Conservation (phyloP, 2,888 invertebrate species). For the Xestia sexstrigata region DNA sequence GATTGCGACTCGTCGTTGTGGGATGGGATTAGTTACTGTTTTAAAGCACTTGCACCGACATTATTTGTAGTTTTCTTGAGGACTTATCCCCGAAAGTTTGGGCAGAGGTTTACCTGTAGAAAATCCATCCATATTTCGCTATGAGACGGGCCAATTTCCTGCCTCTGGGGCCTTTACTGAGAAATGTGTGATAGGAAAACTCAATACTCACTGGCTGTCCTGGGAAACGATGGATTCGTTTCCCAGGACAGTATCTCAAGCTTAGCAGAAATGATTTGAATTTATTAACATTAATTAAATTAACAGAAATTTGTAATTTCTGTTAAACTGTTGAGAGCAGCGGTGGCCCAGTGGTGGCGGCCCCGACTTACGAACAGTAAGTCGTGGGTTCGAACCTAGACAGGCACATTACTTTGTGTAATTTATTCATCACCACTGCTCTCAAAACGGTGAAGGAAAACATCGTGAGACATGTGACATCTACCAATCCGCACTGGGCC, state of each 20-base stretch:
- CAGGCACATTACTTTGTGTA: too few species aligned
- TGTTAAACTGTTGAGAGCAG: too few species aligned
- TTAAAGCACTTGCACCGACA: background rate
- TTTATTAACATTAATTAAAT: too few species aligned
- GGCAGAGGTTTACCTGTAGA: background rate
- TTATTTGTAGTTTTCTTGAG: background rate
- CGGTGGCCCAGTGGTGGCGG: too few species aligned
- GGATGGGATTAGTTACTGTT: too few species aligned
- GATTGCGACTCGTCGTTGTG: conserved; percentile 14
- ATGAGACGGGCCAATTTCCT: background rate
- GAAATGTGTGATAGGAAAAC: background rate
- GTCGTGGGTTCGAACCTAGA: too few species aligned
- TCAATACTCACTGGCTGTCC: background rate
- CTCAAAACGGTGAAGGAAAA: too few species aligned
- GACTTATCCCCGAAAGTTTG: background rate
- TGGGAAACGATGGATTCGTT: background rate
- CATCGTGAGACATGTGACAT: too few species aligned
- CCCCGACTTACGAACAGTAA: too few species aligned
- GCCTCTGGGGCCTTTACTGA: background rate
- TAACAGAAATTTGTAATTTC: background rate
- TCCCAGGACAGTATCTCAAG: background rate
- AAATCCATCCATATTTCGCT: background rate
- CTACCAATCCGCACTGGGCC: too few species aligned
- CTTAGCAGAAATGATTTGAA: background rate
- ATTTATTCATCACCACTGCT: too few species aligned